Percentiles rank a stretch among this genome's conserved stretches.
phyloP scores from a whole-genome alignment of 2,113 vertebrate genomes.

The Pseudorhombus dupliciocellatus region DNA sequence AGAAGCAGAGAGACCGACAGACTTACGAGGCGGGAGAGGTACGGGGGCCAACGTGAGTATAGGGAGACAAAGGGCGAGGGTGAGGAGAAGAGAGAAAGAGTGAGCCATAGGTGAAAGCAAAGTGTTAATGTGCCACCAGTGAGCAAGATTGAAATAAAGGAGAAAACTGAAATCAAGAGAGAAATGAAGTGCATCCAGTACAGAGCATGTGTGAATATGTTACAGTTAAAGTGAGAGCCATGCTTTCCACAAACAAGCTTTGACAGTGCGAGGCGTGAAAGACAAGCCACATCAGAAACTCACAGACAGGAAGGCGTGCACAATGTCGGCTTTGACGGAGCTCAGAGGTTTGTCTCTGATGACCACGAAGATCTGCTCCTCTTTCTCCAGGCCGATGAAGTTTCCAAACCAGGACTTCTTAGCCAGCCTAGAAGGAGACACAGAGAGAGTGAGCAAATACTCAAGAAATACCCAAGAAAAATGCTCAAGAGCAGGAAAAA shows the following conservation, averaged over 20 bases:
- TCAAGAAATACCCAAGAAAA: conserved; percentile 6
- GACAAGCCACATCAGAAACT: conserved; percentile 67
- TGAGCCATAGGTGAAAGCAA: conserved; percentile 73
- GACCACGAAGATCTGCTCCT: conserved; percentile 93
- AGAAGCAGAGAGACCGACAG: conserved; percentile 75
- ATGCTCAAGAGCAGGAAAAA: background rate
- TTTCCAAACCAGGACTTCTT: conserved; percentile 96
- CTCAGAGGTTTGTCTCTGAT: conserved; percentile 93
- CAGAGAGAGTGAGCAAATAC: conserved; percentile 2
- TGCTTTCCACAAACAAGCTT: conserved; percentile 44
- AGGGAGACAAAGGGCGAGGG: conserved; percentile 77
- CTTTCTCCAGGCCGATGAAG: conserved; percentile 93
- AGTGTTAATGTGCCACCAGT: conserved; percentile 60
- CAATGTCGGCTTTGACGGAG: conserved; percentile 94
- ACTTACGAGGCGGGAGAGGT: conserved; percentile 75
- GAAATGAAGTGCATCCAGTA: conserved; percentile 53
- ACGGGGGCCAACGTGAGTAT: conserved; percentile 66
- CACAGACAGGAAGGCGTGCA: conserved; percentile 94
- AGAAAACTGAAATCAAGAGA: conserved; percentile 56
- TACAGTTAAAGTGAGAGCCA: conserved; percentile 50
- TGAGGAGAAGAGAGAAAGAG: conserved; percentile 75
- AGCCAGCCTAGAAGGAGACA: conserved; percentile 82
- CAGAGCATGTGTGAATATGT: conserved; percentile 33
- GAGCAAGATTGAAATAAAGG: conserved; percentile 57
- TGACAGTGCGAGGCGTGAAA: conserved; percentile 26